Evolutionary conservation across 2,797 vertebrate species (phyloP).

Genomic region (Darevskia mixta): DNA sequence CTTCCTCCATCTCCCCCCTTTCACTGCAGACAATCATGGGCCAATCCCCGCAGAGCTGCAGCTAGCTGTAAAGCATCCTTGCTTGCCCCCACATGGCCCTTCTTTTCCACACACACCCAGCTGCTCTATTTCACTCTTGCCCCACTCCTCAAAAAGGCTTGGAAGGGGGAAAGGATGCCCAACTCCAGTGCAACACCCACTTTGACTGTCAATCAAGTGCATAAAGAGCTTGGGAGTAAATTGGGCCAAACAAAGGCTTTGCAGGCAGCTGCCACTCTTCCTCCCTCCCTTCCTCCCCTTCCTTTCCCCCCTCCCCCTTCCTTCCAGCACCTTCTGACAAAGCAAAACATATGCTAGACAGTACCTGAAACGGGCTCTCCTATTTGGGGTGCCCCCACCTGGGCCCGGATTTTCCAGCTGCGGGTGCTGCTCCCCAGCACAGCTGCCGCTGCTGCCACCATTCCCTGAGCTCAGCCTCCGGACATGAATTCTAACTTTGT

Average conservation of each 20-base stretch:
- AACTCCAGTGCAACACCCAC: constrained; percentile 28
- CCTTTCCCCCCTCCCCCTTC: constrained; percentile 4
- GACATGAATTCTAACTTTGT: constrained; percentile 86
- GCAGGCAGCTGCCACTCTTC: constrained; percentile 51
- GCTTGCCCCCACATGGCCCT: constrained; percentile 60
- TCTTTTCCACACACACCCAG: constrained; percentile 43
- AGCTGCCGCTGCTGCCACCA: constrained; percentile 69
- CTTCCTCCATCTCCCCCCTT: constrained; percentile 62
- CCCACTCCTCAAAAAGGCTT: neutral
- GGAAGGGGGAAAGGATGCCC: constrained; percentile 27
- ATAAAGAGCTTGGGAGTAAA: constrained; percentile 75
- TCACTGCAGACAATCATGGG: constrained; percentile 80
- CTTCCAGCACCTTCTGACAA: constrained; percentile 30
- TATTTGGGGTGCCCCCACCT: constrained; percentile 70
- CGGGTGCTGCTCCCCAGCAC: constrained; percentile 73
- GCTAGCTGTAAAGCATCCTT: constrained; percentile 50
- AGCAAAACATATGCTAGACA: constrained; percentile 56
- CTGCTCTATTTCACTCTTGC: constrained; percentile 39
- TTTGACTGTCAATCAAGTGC: constrained; percentile 48
- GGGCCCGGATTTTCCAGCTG: constrained; percentile 69
- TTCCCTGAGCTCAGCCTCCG: constrained; percentile 79
- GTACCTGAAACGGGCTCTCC: constrained; percentile 88
- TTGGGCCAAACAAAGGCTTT: constrained; percentile 78
- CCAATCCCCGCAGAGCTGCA: constrained; percentile 81
- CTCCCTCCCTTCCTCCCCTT: constrained; percentile 49